Conservation (phyloP, 2,888 invertebrate genomes). For the Melitaea athalia region DNA sequence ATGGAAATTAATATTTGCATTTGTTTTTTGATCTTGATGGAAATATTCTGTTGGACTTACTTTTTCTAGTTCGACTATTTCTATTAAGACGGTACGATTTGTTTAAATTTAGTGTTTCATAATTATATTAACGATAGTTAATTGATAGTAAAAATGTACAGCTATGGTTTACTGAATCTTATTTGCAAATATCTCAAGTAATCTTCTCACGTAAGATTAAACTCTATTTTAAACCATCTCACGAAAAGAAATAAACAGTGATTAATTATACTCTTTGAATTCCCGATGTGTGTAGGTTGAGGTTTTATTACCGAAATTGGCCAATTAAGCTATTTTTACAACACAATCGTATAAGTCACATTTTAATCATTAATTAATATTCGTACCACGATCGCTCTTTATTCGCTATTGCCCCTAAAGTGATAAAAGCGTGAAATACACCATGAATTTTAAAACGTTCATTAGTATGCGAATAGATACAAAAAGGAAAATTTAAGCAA, state of each 20-base stretch:
- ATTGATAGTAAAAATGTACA: no score
- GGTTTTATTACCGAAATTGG: slow-evolving; percentile 33
- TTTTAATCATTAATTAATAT: slow-evolving; percentile 49
- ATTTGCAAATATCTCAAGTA: no score
- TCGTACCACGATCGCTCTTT: slow-evolving; percentile 46
- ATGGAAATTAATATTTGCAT: no score
- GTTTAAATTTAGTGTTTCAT: no score
- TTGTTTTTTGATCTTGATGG: no score
- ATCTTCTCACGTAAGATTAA: neutral
- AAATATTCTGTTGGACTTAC: no score
- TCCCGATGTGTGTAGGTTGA: slow-evolving; percentile 25
- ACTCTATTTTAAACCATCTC: slow-evolving; percentile 23
- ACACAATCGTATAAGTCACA: slow-evolving; percentile 32
- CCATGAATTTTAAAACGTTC: slow-evolving; percentile 49
- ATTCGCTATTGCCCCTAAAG: slow-evolving; percentile 50
- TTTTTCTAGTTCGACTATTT: no score
- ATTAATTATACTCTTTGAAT: slow-evolving; percentile 32
- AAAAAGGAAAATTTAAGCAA: slow-evolving; percentile 54
- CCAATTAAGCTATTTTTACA: slow-evolving; percentile 35
- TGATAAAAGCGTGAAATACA: slow-evolving; percentile 50
- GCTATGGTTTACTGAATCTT: no score
- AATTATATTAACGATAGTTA: no score
- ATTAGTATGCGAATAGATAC: slow-evolving; percentile 56
- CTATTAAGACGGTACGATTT: no score
- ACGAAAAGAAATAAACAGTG: slow-evolving; percentile 32